phyloP scores from a whole-genome alignment of 1,140 invertebrate species.

The Eupristina koningsbergeri region DNA sequence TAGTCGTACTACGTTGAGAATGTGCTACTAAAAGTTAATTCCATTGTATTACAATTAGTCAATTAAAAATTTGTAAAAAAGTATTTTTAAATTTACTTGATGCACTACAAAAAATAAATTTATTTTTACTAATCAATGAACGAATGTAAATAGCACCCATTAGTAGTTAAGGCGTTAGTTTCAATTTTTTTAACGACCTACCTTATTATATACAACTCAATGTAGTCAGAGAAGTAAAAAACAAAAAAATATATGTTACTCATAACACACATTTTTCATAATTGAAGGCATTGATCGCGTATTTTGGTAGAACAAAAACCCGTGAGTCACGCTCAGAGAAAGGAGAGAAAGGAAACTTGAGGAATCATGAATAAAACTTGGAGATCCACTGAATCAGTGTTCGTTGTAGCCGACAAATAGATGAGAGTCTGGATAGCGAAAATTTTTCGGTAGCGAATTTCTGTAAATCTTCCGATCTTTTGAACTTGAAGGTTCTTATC shows the following conservation, averaged over 20 bases:
- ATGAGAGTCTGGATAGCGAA: neutral
- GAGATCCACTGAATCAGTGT: neutral
- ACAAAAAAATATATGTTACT: conserved; percentile 2
- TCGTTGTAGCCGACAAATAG: neutral
- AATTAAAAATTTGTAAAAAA: neutral
- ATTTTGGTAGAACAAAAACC: neutral
- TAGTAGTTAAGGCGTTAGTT: neutral
- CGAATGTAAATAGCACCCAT: neutral
- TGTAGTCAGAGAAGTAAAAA: neutral
- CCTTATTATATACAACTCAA: too few relatives aligned
- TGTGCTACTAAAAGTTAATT: too few relatives aligned
- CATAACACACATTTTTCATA: conserved; percentile 36
- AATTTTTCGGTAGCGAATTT: conserved; percentile 18
- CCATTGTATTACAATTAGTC: too few relatives aligned
- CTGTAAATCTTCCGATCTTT: conserved; percentile 9
- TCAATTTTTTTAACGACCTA: neutral
- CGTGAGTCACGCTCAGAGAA: neutral
- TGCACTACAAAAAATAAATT: neutral
- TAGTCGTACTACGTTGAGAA: too few relatives aligned
- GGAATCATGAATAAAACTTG: conserved; percentile 29
- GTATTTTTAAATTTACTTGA: neutral
- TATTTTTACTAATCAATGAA: neutral
- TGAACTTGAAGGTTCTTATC: neutral
- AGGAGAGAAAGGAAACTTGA: neutral
- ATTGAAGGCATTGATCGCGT: conserved; percentile 38